Percentiles rank a stretch among this genome's conserved stretches.
phyloP scores from a whole-genome alignment of 2,797 vertebrate species.

The Streptopelia turtur region DNA sequence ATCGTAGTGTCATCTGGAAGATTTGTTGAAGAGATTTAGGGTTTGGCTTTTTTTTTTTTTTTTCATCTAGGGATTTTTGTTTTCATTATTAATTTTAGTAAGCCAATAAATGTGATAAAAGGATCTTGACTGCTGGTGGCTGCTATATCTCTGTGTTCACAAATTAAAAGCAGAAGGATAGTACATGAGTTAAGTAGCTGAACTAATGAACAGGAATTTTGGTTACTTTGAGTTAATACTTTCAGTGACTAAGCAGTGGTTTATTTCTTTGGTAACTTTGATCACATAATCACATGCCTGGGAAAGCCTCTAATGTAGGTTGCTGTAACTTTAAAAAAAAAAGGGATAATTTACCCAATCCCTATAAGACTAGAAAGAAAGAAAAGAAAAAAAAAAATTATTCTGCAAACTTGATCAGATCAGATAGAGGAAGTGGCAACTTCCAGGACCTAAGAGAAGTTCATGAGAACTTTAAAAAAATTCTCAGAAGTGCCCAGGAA shows the following conservation, averaged over 20 bases:
- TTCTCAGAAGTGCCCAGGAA: background rate
- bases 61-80: background rate
- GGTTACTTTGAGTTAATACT: background rate
- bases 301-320: background rate
- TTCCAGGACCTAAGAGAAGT: background rate
- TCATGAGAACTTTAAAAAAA: background rate
- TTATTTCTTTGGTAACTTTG: background rate
- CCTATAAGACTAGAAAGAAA: background rate
- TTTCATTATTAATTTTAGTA: background rate
- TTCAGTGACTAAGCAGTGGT: background rate
- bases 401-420: background rate
- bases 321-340: background rate
- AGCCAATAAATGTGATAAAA: background rate
- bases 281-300: background rate
- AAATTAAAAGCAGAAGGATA: background rate
- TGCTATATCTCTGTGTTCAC: background rate
- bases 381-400: background rate
- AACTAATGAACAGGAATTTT: background rate
- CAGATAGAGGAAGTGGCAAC: background rate
- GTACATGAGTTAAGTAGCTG: background rate
- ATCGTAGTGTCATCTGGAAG: background rate
- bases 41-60: background rate
- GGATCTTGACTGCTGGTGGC: background rate
- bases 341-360: background rate
- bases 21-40: background rate